Evolutionary conservation across 2,797 vertebrate genomes (phyloP), one percentile per base, ranked within the genome.

Genomic region (Aphelocoma californica): DNA sequence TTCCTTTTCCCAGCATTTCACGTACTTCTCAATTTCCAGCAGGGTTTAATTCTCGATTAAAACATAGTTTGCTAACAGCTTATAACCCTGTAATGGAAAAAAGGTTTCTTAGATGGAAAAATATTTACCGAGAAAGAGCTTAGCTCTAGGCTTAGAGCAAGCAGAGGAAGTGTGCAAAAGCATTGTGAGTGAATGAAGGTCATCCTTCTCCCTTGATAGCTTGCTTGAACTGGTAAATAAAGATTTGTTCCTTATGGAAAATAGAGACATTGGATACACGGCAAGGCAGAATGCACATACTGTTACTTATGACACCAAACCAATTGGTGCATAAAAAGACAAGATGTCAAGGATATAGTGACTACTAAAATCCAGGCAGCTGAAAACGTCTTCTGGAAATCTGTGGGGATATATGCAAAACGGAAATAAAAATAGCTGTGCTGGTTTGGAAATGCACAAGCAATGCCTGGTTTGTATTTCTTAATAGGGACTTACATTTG

Each of bases 1-100:
- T 79, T 92, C 36, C 1, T 71, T 74, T 90, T 70, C 73, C 36
- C 54, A 80, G 53, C 4, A 60, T 51, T 91, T 87, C 17, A 75
- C 31, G 4, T 14, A 48, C 5, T 60, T 67, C 38, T 57, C 80
- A 10, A 62, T 84, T 86, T 92, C 80, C 7, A 19, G 36, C 7
- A 91, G 12, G 51, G 36, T 15, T 89, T 86, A 73, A 71, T 83
- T 92, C 62, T 58, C 0, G 0, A 24, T 14, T 24, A 40, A 58
- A 61, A 50, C 18, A 21, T 64, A 36, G 31, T 90, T 90, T 95
- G 26, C 51, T 70, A 81, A 84, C 0, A 9, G 54, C 18, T 86
- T 91, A 44, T 81, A 90, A 78, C 28, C 18, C 8, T 82, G 56
- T 23, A 80, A 92, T 54, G 48, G 94, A 95, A 93, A 95, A 81